A percentile compares a stretch with the other conserved stretches of the same genome.
These are phyloP conservation scores for Epizoanthus scotinus DNA, from an alignment of 92 coral and sea anemone genomes.

Conservation along the genomic window DNA sequence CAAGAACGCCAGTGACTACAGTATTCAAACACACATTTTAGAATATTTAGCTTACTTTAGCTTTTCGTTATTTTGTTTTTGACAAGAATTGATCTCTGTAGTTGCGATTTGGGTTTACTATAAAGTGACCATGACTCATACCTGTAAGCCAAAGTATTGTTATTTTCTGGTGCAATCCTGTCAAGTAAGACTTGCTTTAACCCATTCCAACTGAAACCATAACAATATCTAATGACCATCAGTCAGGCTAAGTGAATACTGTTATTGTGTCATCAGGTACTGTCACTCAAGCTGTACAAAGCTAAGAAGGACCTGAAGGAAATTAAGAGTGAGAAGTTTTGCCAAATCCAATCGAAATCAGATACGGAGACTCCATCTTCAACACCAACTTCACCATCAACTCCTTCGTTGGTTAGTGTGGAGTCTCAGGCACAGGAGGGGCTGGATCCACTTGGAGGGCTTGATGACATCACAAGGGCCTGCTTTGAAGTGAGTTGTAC, in stretches of 20 bases:
- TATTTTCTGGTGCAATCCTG: too few species aligned
- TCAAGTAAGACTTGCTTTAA: too few species aligned
- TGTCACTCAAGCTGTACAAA: conserved; percentile 91
- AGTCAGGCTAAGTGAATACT: background rate
- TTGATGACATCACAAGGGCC: conserved; percentile 79
- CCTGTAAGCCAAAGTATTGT: too few species aligned
- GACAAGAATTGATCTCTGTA: too few species aligned
- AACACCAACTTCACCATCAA: conserved; percentile 21
- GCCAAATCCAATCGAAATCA: background rate
- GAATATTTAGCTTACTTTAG: too few species aligned
- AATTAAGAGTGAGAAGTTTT: conserved; percentile 6
- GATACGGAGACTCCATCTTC: conserved; percentile 23
- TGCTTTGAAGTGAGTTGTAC: conserved; percentile 69
- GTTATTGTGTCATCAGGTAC: conserved; percentile 54
- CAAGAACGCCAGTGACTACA: too few species aligned
- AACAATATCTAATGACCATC: too few species aligned
- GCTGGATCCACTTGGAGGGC: conserved; percentile 73
- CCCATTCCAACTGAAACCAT: too few species aligned
- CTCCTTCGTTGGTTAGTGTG: conserved; percentile 30
- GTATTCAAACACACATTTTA: too few species aligned
- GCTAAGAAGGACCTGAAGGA: conserved; percentile 25
- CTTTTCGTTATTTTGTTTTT: too few species aligned
- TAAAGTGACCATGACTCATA: too few species aligned
- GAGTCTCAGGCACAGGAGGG: conserved; percentile 49
- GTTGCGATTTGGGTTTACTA: too few species aligned